Percentiles rank a stretch among this genome's conserved stretches.
These are phyloP conservation scores for Catocala nupta DNA, from an alignment of 2,888 invertebrate species.

Conservation along the genomic window DNA sequence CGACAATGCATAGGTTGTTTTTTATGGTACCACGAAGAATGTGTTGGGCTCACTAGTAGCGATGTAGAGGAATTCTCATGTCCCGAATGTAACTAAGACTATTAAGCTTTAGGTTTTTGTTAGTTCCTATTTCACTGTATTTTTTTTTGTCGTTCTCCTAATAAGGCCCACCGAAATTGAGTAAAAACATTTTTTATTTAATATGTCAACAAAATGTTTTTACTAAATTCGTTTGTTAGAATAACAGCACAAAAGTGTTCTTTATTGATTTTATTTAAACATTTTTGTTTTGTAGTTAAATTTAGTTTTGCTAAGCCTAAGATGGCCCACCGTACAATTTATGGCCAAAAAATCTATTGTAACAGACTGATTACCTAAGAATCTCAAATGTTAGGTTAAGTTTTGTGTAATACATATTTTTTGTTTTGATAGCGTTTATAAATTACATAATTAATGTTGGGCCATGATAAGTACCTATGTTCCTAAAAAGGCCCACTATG, in stretches of 20 bases:
- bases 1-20: no score
- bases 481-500: not conserved
- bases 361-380: no score
- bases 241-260: conserved; percentile 1
- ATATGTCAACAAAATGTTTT: not conserved
- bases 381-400: conserved; percentile 2
- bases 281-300: conserved; percentile 6
- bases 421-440: not conserved
- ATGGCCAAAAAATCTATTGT: not conserved
- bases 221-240: not conserved
- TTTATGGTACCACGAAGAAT: no score
- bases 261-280: conserved; percentile 1
- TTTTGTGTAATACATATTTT: not conserved
- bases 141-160: not conserved
- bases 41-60: no score
- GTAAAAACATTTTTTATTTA: not conserved
- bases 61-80: no score
- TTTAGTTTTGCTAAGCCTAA: no score
- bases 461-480: not conserved
- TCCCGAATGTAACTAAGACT: conserved; percentile 3
- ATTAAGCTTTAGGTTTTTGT: no score
- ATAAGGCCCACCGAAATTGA: not conserved
- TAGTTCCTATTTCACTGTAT: not conserved
- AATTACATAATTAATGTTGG: not conserved
- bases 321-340: not conserved